Percentiles rank a stretch among this genome's conserved stretches.
Evolutionary conservation across 2,888 invertebrate genomes (phyloP).

Genomic region (Ditula angustiorana): DNA sequence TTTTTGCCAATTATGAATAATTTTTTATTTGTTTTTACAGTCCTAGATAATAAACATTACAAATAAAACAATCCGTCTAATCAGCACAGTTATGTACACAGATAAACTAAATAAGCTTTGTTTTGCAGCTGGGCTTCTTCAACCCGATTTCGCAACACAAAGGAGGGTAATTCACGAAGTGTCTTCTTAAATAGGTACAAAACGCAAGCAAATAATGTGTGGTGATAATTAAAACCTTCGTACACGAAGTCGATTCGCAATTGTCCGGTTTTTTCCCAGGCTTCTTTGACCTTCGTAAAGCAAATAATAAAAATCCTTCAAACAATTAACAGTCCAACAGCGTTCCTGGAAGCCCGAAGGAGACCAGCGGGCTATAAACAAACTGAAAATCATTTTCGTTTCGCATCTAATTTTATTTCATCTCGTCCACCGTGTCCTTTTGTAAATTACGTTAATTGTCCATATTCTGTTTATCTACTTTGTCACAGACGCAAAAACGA

Average conservation of each 20-base stretch:
- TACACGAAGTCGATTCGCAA: not conserved
- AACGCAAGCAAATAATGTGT: too few species aligned
- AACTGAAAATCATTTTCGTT: not conserved
- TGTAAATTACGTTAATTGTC: conserved; percentile 7
- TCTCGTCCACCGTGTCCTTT: not conserved
- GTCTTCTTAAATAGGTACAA: too few species aligned
- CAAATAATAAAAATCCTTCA: not conserved
- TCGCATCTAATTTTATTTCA: not conserved
- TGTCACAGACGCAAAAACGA: conserved; percentile 32
- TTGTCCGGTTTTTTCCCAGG: not conserved
- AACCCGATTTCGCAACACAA: too few species aligned
- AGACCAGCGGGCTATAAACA: not conserved
- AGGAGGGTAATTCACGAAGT: too few species aligned
- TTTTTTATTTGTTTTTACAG: too few species aligned
- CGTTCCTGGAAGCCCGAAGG: not conserved
- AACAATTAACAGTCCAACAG: not conserved
- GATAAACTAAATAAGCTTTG: too few species aligned
- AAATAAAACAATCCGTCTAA: too few species aligned
- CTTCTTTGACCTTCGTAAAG: not conserved
- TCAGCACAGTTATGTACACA: too few species aligned
- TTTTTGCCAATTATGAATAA: too few species aligned
- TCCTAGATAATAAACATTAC: too few species aligned
- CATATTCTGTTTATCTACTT: conserved; percentile 26
- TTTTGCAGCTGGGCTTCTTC: too few species aligned
- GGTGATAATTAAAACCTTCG: too few species aligned